Conservation (phyloP, 2,113 vertebrate genomes). For the Saccopteryx leptura region DNA sequence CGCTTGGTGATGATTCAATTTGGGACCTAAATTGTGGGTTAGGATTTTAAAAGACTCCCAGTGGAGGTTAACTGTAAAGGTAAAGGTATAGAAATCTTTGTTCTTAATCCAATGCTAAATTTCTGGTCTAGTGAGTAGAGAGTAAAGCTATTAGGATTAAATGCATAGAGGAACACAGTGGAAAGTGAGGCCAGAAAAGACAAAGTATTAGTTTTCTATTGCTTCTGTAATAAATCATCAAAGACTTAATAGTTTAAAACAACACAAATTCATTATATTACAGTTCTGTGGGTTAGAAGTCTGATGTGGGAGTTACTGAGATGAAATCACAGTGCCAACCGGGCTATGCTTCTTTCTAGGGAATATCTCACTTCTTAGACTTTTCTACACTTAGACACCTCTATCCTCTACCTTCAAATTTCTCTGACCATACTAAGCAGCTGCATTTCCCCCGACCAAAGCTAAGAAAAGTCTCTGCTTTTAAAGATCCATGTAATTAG, state of each 20-base stretch:
- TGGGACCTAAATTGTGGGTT: not conserved
- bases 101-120: not conserved
- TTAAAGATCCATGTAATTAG: not conserved
- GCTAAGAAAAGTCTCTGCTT: not conserved
- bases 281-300: not conserved
- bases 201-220: not conserved
- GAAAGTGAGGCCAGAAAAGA: not conserved
- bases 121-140: not conserved
- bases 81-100: not conserved
- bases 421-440: not conserved
- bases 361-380: not conserved
- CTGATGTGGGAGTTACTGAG: not conserved
- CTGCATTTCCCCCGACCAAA: not conserved
- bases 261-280: not conserved
- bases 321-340: not conserved
- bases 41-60: not conserved
- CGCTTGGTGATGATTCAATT: not conserved
- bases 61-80: not conserved
- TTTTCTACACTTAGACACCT: not conserved
- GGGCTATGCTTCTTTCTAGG: not conserved
- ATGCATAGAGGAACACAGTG: not conserved
- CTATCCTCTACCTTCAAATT: not conserved
- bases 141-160: not conserved
- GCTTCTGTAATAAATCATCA: not conserved
- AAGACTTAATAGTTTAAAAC: not conserved